A percentile compares a stretch with the other conserved stretches of the same genome.
phyloP scores from a whole-genome alignment of 2,797 vertebrate species.

The Mus minutoides region DNA sequence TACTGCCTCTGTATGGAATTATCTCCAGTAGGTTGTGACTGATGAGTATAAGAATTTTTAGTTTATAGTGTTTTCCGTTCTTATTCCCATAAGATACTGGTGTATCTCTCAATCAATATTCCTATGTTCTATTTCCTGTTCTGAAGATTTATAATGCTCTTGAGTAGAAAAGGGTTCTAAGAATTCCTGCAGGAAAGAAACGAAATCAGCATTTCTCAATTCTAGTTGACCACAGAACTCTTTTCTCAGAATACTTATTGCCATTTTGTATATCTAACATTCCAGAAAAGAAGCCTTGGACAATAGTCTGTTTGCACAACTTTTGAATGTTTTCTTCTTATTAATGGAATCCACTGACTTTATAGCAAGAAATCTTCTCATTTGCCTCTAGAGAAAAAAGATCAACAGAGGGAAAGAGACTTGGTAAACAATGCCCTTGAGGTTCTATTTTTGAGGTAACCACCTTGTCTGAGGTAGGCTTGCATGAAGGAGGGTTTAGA shows the following conservation, averaged over 20 bases:
- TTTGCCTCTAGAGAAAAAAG: neutral
- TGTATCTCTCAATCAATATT: neutral
- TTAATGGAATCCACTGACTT: neutral
- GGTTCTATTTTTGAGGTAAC: constrained; percentile 8
- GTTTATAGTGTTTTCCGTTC: neutral
- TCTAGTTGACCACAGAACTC: constrained; percentile 2
- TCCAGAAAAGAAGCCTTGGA: constrained; percentile 24
- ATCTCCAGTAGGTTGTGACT: neutral
- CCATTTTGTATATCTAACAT: neutral
- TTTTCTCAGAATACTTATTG: neutral
- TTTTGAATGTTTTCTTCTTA: neutral
- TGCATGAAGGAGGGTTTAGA: neutral
- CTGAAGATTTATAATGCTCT: neutral
- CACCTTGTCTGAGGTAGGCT: neutral
- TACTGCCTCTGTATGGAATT: neutral
- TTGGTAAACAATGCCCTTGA: neutral
- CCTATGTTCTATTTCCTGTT: neutral
- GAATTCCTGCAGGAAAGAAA: neutral
- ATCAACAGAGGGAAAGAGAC: neutral
- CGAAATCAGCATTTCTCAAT: constrained; percentile 37
- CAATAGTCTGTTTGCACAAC: neutral
- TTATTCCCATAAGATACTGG: constrained; percentile 18
- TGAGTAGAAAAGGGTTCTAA: neutral
- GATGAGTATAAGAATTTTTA: neutral
- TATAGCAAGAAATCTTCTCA: neutral